Conservation (phyloP, 2,113 vertebrate species). For the Sebastes fasciatus region DNA sequence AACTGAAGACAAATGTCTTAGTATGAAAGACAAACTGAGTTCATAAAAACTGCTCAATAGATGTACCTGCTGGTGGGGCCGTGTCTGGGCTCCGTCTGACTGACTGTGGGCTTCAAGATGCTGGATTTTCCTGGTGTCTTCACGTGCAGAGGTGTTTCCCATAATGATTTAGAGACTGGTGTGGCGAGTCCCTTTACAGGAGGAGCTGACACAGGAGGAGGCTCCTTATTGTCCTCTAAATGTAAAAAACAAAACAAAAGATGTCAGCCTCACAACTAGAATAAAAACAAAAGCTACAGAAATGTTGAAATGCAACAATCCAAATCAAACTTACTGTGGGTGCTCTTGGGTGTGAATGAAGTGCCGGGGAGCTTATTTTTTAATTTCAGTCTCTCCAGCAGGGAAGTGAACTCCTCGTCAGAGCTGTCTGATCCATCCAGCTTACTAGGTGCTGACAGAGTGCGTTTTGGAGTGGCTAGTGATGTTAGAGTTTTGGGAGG, state of each 20-base stretch:
- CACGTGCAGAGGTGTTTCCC: constrained; percentile 9
- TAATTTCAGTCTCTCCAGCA: constrained; percentile 86
- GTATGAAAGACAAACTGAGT: neutral
- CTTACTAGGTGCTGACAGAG: constrained; percentile 52
- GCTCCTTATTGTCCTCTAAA: constrained; percentile 61
- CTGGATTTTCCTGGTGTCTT: constrained; percentile 67
- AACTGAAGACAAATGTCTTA: neutral
- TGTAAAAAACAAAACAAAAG: neutral
- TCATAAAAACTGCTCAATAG: neutral
- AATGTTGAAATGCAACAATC: neutral
- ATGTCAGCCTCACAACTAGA: neutral
- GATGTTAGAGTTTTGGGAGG: neutral
- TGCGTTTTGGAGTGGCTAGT: constrained; percentile 43
- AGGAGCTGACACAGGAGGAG: constrained; percentile 50
- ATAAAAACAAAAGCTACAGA: neutral
- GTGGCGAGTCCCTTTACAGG: constrained; percentile 18
- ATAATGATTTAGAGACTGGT: constrained; percentile 6
- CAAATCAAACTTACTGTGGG: constrained; percentile 45
- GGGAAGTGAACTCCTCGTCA: constrained; percentile 85
- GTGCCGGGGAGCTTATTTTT: constrained; percentile 61
- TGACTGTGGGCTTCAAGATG: constrained; percentile 59
- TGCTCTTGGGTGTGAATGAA: constrained; percentile 27
- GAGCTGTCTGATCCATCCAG: constrained; percentile 79
- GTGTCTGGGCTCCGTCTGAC: constrained; percentile 79
- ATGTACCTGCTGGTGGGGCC: constrained; percentile 74